Conservation (phyloP, 2,888 invertebrate genomes). For the Punctoribates punctum region DNA sequence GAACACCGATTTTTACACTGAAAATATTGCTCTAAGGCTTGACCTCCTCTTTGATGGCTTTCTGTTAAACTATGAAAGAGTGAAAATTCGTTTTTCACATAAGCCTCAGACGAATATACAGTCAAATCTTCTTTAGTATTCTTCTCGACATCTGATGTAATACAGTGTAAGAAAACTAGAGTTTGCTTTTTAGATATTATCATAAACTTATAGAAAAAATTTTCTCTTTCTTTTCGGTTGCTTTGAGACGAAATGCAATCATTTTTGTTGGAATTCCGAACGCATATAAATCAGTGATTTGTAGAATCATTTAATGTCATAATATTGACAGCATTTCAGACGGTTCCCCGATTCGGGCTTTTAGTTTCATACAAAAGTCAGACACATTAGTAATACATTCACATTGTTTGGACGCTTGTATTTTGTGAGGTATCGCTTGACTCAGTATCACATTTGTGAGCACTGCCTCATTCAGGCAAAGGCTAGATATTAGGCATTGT, state of each 20-base stretch:
- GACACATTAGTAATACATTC: conserved; percentile 33
- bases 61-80: conserved; percentile 15
- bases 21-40: conserved; percentile 29
- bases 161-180: not conserved
- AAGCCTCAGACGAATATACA: not conserved
- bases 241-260: not conserved
- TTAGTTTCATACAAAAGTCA: not conserved
- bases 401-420: conserved; percentile 22
- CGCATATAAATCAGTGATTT: conserved; percentile 32
- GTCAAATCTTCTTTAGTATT: not conserved
- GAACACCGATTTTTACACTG: conserved; percentile 28
- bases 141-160: not conserved
- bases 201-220: conserved; percentile 1
- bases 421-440: not conserved
- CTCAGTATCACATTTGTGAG: not conserved
- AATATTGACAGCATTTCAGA: conserved; percentile 16
- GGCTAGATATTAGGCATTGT: no score
- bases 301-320: conserved; percentile 30
- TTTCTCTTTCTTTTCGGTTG: not conserved
- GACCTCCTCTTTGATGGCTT: conserved; percentile 27
- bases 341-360: not conserved
- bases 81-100: conserved; percentile 13
- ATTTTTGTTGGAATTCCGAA: not conserved
- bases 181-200: conserved; percentile 19
- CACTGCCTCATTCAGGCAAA: not conserved